Conservation (phyloP, 1,140 invertebrate genomes). For the Hormaphis cornu region DNA sequence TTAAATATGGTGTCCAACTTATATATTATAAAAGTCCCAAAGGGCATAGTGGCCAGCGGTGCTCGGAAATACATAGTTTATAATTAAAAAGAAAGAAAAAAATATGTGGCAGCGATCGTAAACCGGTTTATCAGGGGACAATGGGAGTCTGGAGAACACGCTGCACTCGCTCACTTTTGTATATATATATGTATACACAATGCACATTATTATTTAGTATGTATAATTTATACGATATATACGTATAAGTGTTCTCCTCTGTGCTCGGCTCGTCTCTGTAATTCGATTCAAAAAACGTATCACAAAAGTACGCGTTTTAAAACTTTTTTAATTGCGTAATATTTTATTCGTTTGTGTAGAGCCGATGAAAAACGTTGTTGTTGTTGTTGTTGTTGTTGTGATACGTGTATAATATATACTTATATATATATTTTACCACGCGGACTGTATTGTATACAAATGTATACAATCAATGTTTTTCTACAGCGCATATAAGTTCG, state of each 20-base stretch:
- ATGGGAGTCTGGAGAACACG: conserved; percentile 18
- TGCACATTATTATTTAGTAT: background rate
- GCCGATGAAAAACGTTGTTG: background rate
- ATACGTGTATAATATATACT: background rate
- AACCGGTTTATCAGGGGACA: conserved; percentile 20
- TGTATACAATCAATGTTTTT: background rate
- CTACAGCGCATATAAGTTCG: background rate
- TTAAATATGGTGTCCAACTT: conserved; percentile 11
- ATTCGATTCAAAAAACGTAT: background rate
- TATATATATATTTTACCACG: background rate
- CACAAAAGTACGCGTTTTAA: background rate
- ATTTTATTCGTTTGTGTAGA: background rate
- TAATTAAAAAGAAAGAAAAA: too few relatives aligned
- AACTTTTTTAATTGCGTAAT: background rate
- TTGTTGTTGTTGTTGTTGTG: background rate
- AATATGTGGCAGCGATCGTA: conserved; percentile 21
- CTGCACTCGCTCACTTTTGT: too few relatives aligned
- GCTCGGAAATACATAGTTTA: conserved; percentile 15
- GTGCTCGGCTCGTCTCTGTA: background rate
- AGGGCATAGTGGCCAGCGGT: conserved; percentile 3
- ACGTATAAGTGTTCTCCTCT: background rate
- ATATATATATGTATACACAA: background rate
- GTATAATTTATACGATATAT: background rate
- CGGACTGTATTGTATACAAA: background rate
- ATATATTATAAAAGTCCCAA: background rate